Base-by-base conservation (phyloP, 2,888 invertebrate species). In the Macaria liturata region DNA sequence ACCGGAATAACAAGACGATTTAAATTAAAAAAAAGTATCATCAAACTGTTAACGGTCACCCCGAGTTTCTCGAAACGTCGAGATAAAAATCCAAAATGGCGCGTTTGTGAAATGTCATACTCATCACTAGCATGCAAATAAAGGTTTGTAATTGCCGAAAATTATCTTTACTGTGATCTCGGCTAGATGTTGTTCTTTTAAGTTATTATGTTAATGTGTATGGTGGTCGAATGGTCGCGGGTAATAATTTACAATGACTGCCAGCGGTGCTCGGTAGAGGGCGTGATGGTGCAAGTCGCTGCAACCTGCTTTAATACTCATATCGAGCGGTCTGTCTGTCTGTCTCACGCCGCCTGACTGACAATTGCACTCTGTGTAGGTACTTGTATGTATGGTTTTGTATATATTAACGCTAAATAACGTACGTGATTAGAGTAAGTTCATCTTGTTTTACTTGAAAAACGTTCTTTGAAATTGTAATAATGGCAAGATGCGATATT, bases 181-280 rank as follows among this genome's bases (percentile, higher is more conserved):
- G 71, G 76, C 75, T 83, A 84, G 81, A 82, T 78, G 78, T 81
- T 80, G 80, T 89, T 88, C 87, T 89, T 89, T 86, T 80, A 85
- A 87, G 84, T 83, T 84, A 89, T 89, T 88, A 88, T 84, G 84
- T 79, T 85, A 86, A 89, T 88, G 74, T 77, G 74, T 71, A 72
- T 75, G 59, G 63, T 57, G 46, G 64, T 54, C 62, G 65, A 74
- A 70, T 69, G 46, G 34, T 54, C 68, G 68, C 57, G 80, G 45
- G 51, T 78, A 75, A 86, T 88, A 86, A 84, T 82, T 89, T 80
- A 86, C 85, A 88, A 86, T 85, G 84, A 85, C 81, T 78, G 73
- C 73, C 73, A 69, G 63, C 65, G 66, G 70, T 64, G 57, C 75
- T 73, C 72, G 74, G 65, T 74, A 71, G 65, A 69, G 67, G 74